Evolutionary conservation across 2,113 vertebrate genomes (phyloP).

Genomic region (Setophaga petechia): DNA sequence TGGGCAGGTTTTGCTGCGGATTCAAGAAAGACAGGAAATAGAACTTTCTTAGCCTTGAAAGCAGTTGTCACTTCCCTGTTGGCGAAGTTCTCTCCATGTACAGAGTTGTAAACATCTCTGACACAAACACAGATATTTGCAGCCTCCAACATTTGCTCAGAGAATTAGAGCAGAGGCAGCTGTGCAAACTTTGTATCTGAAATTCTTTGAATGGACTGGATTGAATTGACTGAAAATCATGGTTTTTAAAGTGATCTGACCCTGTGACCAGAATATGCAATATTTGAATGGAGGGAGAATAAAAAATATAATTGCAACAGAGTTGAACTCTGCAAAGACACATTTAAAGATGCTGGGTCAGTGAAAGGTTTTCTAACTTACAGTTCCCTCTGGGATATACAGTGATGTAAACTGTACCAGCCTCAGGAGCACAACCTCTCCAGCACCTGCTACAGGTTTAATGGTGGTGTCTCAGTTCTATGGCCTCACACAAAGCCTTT

Average conservation of each 20-base stretch:
- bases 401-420: neutral
- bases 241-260: neutral
- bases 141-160: neutral
- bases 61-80: neutral
- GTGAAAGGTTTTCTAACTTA: neutral
- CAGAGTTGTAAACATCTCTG: neutral
- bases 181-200: neutral
- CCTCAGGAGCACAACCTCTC: neutral
- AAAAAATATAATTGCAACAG: neutral
- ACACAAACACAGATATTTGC: neutral
- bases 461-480: neutral
- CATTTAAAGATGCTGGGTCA: neutral
- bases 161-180: neutral
- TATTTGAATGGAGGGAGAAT: neutral
- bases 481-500: accelerated
- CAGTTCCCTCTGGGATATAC: neutral
- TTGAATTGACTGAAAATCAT: neutral
- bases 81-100: neutral
- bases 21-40: neutral
- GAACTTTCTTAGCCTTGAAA: neutral
- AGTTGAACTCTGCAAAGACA: neutral
- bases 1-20: neutral
- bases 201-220: neutral
- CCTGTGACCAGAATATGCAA: neutral
- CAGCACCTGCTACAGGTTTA: neutral